Evolutionary conservation across 2,113 vertebrate genomes (phyloP), one percentile per base, ranked within the genome.

Genomic region (Misgurnus mizolepis): DNA sequence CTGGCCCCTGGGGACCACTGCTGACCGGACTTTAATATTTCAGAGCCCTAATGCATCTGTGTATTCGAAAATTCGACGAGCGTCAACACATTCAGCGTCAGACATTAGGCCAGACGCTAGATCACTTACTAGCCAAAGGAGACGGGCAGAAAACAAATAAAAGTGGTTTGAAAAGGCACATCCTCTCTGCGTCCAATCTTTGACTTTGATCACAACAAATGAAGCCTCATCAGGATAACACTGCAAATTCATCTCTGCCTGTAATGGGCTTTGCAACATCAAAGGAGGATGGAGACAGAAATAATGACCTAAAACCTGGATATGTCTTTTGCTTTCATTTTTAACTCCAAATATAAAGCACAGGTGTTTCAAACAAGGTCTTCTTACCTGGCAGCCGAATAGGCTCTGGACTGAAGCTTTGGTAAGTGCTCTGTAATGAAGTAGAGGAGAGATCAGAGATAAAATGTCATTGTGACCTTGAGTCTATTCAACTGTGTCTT

Each of bases 331-430:
- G 7, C 12, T 49, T 72, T 71, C 10, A 49, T 70, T 14, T 40
- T 5, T 5, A 47, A 12, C 60, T 74, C 61, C 64, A 60, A 69
- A 81, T 81, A 62, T 62, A 80, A 76, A 40, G 18, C 39, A 49
- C 72, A 78, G 62, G 82, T 72, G 67, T 58, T 78, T 82, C 0
- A 49, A 67, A 72, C 27, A 69, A 73, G 68, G 78, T 49, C 49
- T 34, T 70, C 64, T 91, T 94, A 98, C 98, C 97, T 98, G 80
- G 97, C 95, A 66, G 91, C 95, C 0, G 97, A 98, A 87, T 99
- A 99, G 5, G 93, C 91, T 87, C 98, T 92, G n/a, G 96, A 91
- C 84, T 97, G 98, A 66, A 99, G 93, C 91, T 93, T 96, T 66
- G 97, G 96, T 88, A 99, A 92, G 88, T 98, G 95, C 81, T 99